Percentiles rank a stretch among this genome's conserved stretches.
Evolutionary conservation across 2,113 vertebrate species (phyloP).

Genomic region (Nibea coibor): DNA sequence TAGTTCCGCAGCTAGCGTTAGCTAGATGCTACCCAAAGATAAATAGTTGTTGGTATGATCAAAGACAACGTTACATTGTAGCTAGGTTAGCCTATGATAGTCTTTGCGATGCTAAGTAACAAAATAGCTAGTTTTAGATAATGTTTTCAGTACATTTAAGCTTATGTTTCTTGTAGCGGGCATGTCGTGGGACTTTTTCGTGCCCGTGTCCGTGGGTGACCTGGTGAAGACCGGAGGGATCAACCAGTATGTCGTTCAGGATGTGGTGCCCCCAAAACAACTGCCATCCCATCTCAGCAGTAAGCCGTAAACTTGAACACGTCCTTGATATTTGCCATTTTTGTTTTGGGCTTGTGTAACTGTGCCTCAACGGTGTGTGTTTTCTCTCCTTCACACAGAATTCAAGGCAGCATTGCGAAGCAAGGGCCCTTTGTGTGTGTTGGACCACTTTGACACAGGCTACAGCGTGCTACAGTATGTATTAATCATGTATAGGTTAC

Average conservation of each 20-base stretch:
- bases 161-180: slow-evolving; percentile 16
- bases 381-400: slow-evolving; percentile 68
- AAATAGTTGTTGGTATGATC: too few species aligned
- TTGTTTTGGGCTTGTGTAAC: not conserved
- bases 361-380: not conserved
- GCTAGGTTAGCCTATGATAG: not conserved
- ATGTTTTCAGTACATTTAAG: not conserved
- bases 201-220: slow-evolving; percentile 87
- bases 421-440: slow-evolving; percentile 87
- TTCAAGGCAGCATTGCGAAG: slow-evolving; percentile 86
- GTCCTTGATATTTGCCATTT: not conserved
- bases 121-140: not conserved
- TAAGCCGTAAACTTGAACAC: slow-evolving; percentile 62
- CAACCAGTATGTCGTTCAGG: slow-evolving; percentile 91
- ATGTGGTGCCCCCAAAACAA: slow-evolving; percentile 85
- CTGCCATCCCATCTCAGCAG: slow-evolving; percentile 84
- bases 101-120: not conserved
- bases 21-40: too few species aligned
- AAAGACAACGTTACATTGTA: not conserved
- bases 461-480: slow-evolving; percentile 96
- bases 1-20: too few species aligned
- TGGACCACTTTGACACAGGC: slow-evolving; percentile 91
- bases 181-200: slow-evolving; percentile 88
- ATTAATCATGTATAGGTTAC: not conserved
- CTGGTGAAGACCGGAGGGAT: slow-evolving; percentile 86